Conservation (phyloP, 2,888 invertebrate species). For the Eulithis testata region DNA sequence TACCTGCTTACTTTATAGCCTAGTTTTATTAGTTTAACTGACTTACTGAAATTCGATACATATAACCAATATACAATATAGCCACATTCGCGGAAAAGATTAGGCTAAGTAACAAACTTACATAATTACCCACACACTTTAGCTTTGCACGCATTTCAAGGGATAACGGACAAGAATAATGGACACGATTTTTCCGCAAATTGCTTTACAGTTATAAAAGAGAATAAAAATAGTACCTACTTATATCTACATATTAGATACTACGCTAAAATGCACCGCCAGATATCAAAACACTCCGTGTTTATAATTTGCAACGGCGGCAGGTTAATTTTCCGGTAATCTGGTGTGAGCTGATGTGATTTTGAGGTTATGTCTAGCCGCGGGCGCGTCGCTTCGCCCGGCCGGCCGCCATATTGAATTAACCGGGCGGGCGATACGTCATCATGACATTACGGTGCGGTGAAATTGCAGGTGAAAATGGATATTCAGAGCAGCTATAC, state of each 20-base stretch:
- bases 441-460: slow-evolving; percentile 46
- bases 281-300: slow-evolving; percentile 46
- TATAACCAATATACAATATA: too few species aligned
- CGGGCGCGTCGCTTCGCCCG: slow-evolving; percentile 54
- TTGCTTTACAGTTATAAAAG: too few species aligned
- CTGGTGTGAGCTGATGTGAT: slow-evolving; percentile 67
- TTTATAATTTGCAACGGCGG: slow-evolving; percentile 54
- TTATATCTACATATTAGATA: slow-evolving; percentile 1
- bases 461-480: slow-evolving; percentile 51
- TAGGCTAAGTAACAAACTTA: too few species aligned
- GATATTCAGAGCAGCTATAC: slow-evolving; percentile 16
- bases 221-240: too few species aligned
- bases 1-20: not conserved
- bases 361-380: slow-evolving; percentile 70
- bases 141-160: too few species aligned
- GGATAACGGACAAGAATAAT: too few species aligned
- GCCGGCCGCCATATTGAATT: slow-evolving; percentile 68
- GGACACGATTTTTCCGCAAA: too few species aligned
- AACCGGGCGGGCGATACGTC: slow-evolving; percentile 51
- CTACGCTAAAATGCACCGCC: slow-evolving; percentile 10
- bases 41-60: too few species aligned
- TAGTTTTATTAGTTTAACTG: too few species aligned
- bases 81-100: too few species aligned
- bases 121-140: too few species aligned
- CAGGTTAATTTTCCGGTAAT: slow-evolving; percentile 72